Evolutionary conservation across 1,140 invertebrate genomes (phyloP).

Genomic region (Drosophila punjabiensis): DNA sequence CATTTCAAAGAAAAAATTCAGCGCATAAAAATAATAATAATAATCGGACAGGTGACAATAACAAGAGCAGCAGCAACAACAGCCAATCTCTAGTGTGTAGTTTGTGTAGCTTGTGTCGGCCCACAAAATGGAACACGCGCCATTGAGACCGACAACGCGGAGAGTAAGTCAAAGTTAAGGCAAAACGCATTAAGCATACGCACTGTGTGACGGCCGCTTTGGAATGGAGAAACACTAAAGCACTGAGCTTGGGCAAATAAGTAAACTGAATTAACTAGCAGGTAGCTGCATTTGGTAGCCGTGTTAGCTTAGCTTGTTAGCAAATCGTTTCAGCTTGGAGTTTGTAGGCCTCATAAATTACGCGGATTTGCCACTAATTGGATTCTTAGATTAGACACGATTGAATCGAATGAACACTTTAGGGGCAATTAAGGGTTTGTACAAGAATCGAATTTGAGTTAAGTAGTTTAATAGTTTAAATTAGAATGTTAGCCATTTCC

Average conservation of each 20-base stretch:
- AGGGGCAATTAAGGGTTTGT: slow-evolving; percentile 9
- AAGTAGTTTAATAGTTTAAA: not conserved
- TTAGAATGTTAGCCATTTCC: not conserved
- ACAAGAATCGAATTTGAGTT: not conserved
- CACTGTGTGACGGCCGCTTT: slow-evolving; percentile 63
- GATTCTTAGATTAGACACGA: slow-evolving; percentile 36
- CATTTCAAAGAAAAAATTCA: slow-evolving; percentile 58
- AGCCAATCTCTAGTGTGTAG: slow-evolving; percentile 17
- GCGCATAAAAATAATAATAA: slow-evolving; percentile 54
- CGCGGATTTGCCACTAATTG: slow-evolving; percentile 60
- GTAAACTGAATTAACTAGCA: slow-evolving; percentile 60
- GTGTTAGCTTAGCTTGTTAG: slow-evolving; percentile 68
- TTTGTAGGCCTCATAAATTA: slow-evolving; percentile 41
- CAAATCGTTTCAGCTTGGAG: slow-evolving; percentile 56
- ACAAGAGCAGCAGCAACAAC: slow-evolving; percentile 60
- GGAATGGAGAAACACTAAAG: slow-evolving; percentile 28
- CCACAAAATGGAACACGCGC: slow-evolving; percentile 70
- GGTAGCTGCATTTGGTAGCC: slow-evolving; percentile 62
- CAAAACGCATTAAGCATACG: slow-evolving; percentile 70
- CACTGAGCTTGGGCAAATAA: slow-evolving; percentile 33
- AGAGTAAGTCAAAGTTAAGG: slow-evolving; percentile 49
- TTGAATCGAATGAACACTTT: not conserved
- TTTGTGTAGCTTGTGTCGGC: slow-evolving; percentile 57
- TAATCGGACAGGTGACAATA: slow-evolving; percentile 80
- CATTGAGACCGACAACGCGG: slow-evolving; percentile 51